Conservation (phyloP, 2,113 vertebrate genomes). For the Bagarius yarrelli region DNA sequence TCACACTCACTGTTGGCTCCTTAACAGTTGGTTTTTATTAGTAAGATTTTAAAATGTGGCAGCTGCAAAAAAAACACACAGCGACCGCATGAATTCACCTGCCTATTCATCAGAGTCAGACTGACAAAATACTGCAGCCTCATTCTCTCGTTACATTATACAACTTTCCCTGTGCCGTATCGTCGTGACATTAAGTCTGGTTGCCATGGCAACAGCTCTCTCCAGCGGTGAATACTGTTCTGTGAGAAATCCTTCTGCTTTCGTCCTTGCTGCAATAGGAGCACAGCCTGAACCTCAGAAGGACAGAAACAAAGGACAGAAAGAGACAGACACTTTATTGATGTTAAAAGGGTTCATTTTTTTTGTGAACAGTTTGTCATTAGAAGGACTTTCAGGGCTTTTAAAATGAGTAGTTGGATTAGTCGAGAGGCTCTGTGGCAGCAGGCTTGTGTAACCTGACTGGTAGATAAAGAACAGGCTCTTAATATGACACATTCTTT, state of each 20-base stretch:
- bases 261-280: slow-evolving; percentile 25
- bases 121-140: slow-evolving; percentile 37
- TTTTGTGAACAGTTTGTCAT: slow-evolving; percentile 7
- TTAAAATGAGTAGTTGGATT: slow-evolving; percentile 15
- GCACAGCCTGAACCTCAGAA: slow-evolving; percentile 11
- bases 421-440: slow-evolving; percentile 8
- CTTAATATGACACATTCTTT: slow-evolving; percentile 45
- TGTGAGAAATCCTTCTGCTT: slow-evolving; percentile 42
- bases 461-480: slow-evolving; percentile 33
- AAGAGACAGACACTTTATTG: background rate
- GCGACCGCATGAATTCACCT: slow-evolving; percentile 18
- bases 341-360: slow-evolving; percentile 14
- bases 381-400: background rate
- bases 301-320: background rate
- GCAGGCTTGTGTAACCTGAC: slow-evolving; percentile 22
- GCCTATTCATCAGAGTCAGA: background rate
- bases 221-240: slow-evolving; percentile 30
- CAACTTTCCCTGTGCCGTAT: slow-evolving; percentile 29
- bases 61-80: slow-evolving; percentile 15
- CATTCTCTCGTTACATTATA: slow-evolving; percentile 33
- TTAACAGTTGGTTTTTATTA: background rate
- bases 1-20: background rate
- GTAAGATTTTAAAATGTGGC: background rate
- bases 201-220: slow-evolving; percentile 50
- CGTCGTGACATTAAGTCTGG: slow-evolving; percentile 45